These are phyloP conservation scores for Catharus fuscescens DNA, from an alignment of 2,113 vertebrate genomes.

Conservation along the genomic window DNA sequence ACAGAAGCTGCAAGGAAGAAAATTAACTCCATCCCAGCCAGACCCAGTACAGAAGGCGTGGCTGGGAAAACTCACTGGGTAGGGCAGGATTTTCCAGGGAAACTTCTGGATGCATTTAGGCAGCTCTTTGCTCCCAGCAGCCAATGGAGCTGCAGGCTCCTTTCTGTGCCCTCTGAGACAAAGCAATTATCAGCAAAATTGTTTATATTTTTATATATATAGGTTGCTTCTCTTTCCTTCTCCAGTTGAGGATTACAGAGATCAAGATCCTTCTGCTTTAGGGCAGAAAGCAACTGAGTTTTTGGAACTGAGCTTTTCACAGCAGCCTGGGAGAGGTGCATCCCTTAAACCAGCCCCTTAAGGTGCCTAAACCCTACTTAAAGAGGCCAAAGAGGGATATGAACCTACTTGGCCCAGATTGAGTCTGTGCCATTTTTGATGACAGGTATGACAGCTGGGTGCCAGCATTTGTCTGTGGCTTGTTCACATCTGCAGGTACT, in stretches of 20 bases:
- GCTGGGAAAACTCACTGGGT: background rate
- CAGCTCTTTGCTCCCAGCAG: background rate
- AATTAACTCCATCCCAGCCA: background rate
- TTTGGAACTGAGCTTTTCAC: background rate
- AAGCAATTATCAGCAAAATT: background rate
- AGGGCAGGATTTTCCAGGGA: background rate
- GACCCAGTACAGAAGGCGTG: background rate
- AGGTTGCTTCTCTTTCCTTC: background rate
- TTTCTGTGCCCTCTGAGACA: background rate
- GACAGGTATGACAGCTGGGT: background rate
- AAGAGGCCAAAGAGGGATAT: background rate
- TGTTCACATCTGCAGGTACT: background rate
- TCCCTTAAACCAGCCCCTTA: background rate
- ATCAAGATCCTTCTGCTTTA: background rate
- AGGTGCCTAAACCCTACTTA: background rate
- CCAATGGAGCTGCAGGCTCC: background rate
- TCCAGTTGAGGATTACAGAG: background rate
- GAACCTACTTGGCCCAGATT: rapidly evolving
- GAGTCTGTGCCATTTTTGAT: background rate
- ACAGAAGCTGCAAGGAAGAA: background rate
- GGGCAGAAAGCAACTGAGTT: background rate
- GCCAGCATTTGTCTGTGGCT: background rate
- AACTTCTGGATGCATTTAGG: background rate
- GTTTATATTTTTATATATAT: background rate
- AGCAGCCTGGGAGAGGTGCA: background rate